These are phyloP conservation scores for Harpalus rubripes DNA, from an alignment of 2,888 invertebrate genomes.

Conservation along the genomic window DNA sequence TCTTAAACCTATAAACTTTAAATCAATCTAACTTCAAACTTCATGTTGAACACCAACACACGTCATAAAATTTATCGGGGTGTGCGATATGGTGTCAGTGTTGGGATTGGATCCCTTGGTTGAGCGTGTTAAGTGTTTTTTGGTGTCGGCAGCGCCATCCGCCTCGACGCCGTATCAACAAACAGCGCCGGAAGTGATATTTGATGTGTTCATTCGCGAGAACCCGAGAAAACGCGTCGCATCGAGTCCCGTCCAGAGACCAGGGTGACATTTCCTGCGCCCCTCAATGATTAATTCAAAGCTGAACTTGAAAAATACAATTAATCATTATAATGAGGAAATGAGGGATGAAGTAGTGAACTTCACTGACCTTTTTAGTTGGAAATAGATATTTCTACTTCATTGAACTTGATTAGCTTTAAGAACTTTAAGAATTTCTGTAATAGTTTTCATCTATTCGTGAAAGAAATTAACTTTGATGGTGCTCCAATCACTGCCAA, in stretches of 20 bases:
- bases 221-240: neutral
- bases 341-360: neutral
- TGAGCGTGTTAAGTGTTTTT: constrained; percentile 48
- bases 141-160: constrained; percentile 10
- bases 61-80: constrained; percentile 28
- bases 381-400: no score
- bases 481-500: no score
- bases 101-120: neutral
- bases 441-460: no score
- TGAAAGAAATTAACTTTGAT: no score
- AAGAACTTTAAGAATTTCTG: no score
- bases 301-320: constrained; percentile 20
- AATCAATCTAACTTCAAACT: neutral
- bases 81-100: neutral
- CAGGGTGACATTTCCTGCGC: neutral
- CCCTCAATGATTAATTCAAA: constrained; percentile 43
- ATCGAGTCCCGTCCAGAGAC: neutral
- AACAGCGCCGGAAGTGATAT: constrained; percentile 37
- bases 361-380: neutral
- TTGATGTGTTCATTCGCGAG: constrained; percentile 48
- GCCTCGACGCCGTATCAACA: constrained; percentile 26
- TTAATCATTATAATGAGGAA: constrained; percentile 45
- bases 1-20: neutral
- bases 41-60: constrained; percentile 22
- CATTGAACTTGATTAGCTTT: no score